A percentile compares a stretch with the other conserved stretches of the same genome.
phyloP scores from a whole-genome alignment of 2,797 vertebrate species.

The Acrocephalus scirpaceus region DNA sequence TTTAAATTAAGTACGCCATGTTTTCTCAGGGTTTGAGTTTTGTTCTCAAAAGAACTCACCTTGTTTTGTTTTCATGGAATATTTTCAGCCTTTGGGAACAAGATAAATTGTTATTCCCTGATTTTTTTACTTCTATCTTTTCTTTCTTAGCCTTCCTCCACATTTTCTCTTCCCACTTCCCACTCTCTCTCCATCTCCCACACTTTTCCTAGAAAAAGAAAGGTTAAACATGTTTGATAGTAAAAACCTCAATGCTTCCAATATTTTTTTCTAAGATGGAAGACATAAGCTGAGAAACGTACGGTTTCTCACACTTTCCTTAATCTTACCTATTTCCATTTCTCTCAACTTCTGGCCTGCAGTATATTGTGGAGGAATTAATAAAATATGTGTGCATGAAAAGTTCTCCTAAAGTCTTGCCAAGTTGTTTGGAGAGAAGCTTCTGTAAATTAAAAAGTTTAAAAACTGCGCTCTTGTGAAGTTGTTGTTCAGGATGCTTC shows the following conservation, averaged over 20 bases:
- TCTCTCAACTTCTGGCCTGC: neutral
- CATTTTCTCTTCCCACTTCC: neutral
- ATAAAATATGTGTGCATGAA: neutral
- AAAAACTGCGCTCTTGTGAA: neutral
- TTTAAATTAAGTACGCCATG: neutral
- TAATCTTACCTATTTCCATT: neutral
- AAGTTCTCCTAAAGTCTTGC: neutral
- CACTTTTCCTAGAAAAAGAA: neutral
- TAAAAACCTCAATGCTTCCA: neutral
- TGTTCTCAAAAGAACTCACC: neutral
- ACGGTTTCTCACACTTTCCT: neutral
- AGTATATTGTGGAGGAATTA: neutral
- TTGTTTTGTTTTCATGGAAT: neutral
- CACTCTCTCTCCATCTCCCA: neutral
- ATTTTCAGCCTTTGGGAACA: neutral
- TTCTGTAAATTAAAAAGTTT: neutral
- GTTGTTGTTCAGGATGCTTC: neutral
- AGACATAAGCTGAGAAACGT: neutral
- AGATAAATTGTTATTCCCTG: neutral
- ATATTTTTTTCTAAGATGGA: neutral
- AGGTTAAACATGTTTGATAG: neutral
- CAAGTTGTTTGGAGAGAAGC: neutral
- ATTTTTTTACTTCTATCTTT: neutral
- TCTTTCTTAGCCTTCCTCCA: neutral
- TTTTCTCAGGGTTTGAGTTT: neutral